Conservation (phyloP, 2,888 invertebrate species). For the Sialis lutaria region DNA sequence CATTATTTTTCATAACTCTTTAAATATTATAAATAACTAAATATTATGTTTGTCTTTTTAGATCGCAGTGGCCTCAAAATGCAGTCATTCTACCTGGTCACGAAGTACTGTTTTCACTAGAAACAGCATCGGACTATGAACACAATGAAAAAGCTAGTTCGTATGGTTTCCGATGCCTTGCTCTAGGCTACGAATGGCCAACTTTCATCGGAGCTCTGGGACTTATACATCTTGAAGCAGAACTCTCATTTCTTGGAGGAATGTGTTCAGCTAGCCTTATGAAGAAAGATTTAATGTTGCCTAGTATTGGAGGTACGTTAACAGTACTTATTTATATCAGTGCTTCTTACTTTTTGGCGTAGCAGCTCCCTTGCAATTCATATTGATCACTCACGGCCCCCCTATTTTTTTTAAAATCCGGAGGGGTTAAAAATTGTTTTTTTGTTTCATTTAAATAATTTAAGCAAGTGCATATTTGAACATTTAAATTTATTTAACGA, state of each 20-base stretch:
- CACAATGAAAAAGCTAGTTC: conserved; percentile 71
- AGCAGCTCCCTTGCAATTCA: too few species aligned
- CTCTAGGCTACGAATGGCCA: conserved; percentile 68
- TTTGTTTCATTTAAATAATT: too few species aligned
- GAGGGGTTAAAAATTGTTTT: too few species aligned
- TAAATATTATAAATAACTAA: neutral
- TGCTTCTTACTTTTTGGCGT: too few species aligned
- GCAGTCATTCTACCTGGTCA: conserved; percentile 80
- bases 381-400: too few species aligned
- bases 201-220: conserved; percentile 29
- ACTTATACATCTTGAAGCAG: conserved; percentile 67
- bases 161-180: conserved; percentile 65
- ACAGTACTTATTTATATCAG: neutral
- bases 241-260: conserved; percentile 76
- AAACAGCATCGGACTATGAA: conserved; percentile 88
- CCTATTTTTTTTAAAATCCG: too few species aligned
- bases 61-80: conserved; percentile 72
- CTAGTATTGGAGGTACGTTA: conserved; percentile 32
- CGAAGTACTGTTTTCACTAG: conserved; percentile 86
- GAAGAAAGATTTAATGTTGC: conserved; percentile 60
- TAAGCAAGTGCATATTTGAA: too few species aligned
- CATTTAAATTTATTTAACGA: too few species aligned
- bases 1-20: neutral
- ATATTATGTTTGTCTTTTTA: conserved; percentile 14
- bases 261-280: conserved; percentile 83